Evolutionary conservation across 2,113 vertebrate species (phyloP).

Genomic region (Xenotilapia leptura): DNA sequence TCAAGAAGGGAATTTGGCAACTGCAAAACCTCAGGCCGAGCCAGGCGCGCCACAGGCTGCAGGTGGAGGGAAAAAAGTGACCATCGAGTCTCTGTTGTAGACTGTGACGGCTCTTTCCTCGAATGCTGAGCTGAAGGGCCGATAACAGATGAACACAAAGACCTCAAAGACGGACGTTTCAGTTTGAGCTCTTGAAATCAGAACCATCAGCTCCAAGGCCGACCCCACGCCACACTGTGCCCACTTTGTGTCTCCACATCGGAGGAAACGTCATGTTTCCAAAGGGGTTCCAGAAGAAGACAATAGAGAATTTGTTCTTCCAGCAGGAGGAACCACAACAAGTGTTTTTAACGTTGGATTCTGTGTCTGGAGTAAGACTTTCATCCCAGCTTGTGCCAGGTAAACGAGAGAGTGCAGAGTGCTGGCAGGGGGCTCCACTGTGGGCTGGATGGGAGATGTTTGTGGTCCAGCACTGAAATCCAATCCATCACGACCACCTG

Average conservation of each 20-base stretch:
- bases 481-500: constrained; percentile 22
- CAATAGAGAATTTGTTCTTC: neutral
- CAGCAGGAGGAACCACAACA: neutral
- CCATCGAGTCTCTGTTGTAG: neutral
- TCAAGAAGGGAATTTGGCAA: neutral
- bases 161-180: neutral
- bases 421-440: neutral
- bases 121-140: neutral
- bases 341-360: neutral
- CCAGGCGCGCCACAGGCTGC: neutral
- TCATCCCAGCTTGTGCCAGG: neutral
- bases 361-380: neutral
- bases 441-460: constrained; percentile 45
- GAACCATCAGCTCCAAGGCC: neutral
- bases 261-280: neutral
- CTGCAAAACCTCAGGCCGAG: neutral
- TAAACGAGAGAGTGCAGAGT: neutral
- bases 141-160: neutral
- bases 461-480: constrained; percentile 55
- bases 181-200: neutral
- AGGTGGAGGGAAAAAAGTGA: neutral
- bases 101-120: neutral
- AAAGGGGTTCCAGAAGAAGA: constrained; percentile 14
- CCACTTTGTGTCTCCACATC: neutral
- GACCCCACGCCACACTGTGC: neutral